Conservation (phyloP, 1,140 invertebrate genomes). For the Neodiprion virginianus region DNA sequence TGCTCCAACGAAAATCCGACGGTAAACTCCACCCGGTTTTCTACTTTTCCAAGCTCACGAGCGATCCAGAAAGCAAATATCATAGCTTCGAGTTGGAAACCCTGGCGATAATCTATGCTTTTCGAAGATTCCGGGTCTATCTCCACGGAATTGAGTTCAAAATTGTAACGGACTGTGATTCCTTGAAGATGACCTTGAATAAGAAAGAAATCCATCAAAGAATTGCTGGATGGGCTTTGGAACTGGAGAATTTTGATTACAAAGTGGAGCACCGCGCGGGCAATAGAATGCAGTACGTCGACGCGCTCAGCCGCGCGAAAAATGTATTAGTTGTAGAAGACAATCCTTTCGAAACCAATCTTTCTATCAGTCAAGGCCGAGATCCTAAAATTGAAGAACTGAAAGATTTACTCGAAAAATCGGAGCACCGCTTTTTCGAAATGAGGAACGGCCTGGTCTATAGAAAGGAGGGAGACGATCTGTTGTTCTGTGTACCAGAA, state of each 20-base stretch:
- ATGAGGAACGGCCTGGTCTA: slow-evolving; percentile 33
- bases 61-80: slow-evolving; percentile 53
- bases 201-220: slow-evolving; percentile 25
- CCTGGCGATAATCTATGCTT: slow-evolving; percentile 58
- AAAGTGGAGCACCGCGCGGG: slow-evolving; percentile 29
- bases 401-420: slow-evolving; percentile 16
- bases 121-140: slow-evolving; percentile 56
- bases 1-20: slow-evolving; percentile 43
- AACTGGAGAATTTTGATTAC: slow-evolving; percentile 32
- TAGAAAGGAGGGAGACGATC: slow-evolving; percentile 23
- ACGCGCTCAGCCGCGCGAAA: slow-evolving; percentile 1
- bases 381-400: slow-evolving; percentile 23
- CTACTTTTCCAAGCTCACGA: slow-evolving; percentile 55
- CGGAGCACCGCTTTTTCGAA: slow-evolving; percentile 26
- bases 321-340: slow-evolving; percentile 23
- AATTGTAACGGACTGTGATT: slow-evolving; percentile 31
- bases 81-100: slow-evolving; percentile 60
- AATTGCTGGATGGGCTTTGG: slow-evolving; percentile 34
- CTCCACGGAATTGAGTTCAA: slow-evolving; percentile 31
- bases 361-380: slow-evolving; percentile 26
- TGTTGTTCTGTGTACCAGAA: slow-evolving; percentile 37
- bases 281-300: slow-evolving; percentile 30
- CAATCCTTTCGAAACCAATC: slow-evolving; percentile 22
- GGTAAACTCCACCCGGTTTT: slow-evolving; percentile 45
- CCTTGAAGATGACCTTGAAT: slow-evolving; percentile 24